Conservation (phyloP, 53 echinoderm and acorn worm genomes). For the Patiria pectinifera region DNA sequence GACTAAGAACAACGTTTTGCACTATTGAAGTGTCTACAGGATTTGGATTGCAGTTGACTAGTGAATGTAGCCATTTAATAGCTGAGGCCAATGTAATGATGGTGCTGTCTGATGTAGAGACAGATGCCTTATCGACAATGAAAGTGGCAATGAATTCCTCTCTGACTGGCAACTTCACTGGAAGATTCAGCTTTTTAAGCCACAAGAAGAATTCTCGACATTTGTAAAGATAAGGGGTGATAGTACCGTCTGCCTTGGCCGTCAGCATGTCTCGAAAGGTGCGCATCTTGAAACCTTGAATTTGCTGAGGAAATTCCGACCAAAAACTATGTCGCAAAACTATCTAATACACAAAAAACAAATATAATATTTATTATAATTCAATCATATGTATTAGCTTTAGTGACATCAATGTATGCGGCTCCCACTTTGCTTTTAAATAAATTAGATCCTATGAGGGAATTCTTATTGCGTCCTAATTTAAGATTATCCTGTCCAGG, state of each 20-base stretch:
- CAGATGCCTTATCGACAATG: not conserved
- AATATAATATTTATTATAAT: not conserved
- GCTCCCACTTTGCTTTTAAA: not conserved
- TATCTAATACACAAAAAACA: not conserved
- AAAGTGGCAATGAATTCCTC: conserved; percentile 23
- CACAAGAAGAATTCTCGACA: conserved; percentile 18
- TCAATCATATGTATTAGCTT: not conserved
- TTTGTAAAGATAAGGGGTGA: conserved; percentile 3
- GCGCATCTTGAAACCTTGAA: not conserved
- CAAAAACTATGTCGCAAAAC: not conserved
- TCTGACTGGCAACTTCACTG: not conserved
- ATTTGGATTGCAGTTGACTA: conserved; percentile 1
- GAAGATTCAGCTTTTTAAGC: not conserved
- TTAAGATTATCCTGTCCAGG: not conserved
- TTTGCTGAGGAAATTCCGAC: not conserved
- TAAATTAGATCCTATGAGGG: not conserved
- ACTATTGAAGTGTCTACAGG: conserved; percentile 7
- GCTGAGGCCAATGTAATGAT: not conserved
- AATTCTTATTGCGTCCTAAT: conserved; percentile 20
- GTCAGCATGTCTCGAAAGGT: not conserved
- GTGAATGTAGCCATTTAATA: conserved; percentile 15
- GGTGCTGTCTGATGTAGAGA: conserved; percentile 6
- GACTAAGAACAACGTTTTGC: not conserved
- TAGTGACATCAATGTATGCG: not conserved
- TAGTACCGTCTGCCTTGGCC: conserved; percentile 16